phyloP scores from a whole-genome alignment of 2,888 invertebrate species.

The Cheilosia vernalis region DNA sequence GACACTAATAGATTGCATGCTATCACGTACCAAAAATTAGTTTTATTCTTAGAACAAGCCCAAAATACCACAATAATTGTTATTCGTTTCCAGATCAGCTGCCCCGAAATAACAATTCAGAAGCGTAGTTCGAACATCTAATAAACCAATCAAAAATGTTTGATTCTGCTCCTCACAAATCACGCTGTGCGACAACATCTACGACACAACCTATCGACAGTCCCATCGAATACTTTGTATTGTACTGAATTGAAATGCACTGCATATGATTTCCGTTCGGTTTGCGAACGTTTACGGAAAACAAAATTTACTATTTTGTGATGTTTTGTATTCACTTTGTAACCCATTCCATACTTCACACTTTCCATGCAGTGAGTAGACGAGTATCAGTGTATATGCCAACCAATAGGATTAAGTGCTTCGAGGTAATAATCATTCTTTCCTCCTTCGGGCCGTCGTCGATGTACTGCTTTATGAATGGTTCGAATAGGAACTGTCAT shows the following conservation, averaged over 20 bases:
- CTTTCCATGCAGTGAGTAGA: constrained; percentile 27
- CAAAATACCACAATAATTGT: constrained; percentile 1
- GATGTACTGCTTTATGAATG: constrained; percentile 2
- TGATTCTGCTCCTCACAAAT: constrained; percentile 51
- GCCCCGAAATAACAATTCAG: not conserved
- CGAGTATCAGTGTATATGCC: constrained; percentile 2
- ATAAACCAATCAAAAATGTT: constrained; percentile 52
- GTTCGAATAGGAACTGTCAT: constrained; percentile 63
- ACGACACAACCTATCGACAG: constrained; percentile 50
- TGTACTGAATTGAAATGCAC: constrained; percentile 62
- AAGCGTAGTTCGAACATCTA: constrained; percentile 24
- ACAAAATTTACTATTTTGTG: constrained; percentile 23
- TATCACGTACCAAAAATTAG: not conserved
- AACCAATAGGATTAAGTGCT: constrained; percentile 66
- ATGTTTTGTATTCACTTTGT: constrained; percentile 65
- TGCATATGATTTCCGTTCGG: constrained; percentile 59
- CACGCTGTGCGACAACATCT: constrained; percentile 25
- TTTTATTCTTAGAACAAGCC: not conserved
- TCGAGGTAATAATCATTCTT: constrained; percentile 33
- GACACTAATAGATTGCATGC: not conserved
- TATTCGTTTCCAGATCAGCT: constrained; percentile 39
- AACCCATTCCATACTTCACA: constrained; percentile 64
- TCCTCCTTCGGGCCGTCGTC: constrained; percentile 3
- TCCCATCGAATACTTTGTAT: not conserved
- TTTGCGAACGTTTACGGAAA: constrained; percentile 24